Evolutionary conservation across 2,797 vertebrate genomes (phyloP), one percentile per base, ranked within the genome.

Genomic region (Sciurus vulgaris): DNA sequence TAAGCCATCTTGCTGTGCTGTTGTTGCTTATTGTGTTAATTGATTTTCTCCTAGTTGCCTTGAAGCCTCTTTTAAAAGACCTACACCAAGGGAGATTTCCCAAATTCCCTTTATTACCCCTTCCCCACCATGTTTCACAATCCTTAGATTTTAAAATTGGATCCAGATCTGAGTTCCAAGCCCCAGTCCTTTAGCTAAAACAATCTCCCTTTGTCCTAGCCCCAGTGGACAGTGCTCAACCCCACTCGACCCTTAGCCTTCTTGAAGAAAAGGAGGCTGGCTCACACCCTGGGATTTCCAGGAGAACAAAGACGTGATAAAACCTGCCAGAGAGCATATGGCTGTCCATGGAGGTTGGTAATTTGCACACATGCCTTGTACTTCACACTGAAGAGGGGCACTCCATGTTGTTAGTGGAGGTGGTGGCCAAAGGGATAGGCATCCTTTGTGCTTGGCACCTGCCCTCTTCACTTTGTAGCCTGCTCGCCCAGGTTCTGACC

Each of bases 91-190:
- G 89, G 94, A 96, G 89, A 97, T 91, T 94, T 95, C 96, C 96
- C 97, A 86, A 96, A 94, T 97, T 93, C 93, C 94, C 95, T 97
- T 97, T 96, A 96, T 93, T 96, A 91, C 54, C 54, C 95, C 76
- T 93, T 96, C 91, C 89, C 77, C 77, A 95, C 93, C 87, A 93
- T 90, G 95, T 98, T 98, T 97, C 97, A 97, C 96, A 98, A 97
- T 94, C 95, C 89, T 94, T 95, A 98, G 96, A 96, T 97, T 97
- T 96, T 90, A 88, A 97, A 98, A 98, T 98, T 98, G 94, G 89
- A 97, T 97, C 96, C 97, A 98, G 97, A 97, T 95, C 85, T 90
- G 73, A 94, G 77, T 96, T 93, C 49, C 77, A 97, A 95, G 92
- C 78, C 78, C n/a, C 73, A 77, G 77, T 95, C 91, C 82, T 97